phyloP scores from a whole-genome alignment of 2,888 invertebrate genomes.

The Gortyna flavago region DNA sequence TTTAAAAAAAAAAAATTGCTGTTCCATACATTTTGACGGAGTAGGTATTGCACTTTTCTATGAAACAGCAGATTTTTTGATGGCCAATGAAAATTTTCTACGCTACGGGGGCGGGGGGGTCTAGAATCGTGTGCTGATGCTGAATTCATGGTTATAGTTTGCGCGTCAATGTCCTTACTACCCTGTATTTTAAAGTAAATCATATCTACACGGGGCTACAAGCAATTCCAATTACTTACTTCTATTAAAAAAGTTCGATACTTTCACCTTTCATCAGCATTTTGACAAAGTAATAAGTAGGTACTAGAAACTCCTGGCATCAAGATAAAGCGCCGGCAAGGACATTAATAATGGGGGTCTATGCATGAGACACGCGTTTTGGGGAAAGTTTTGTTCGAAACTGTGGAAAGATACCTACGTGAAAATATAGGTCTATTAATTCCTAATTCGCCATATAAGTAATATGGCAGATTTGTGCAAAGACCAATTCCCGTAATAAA shows the following conservation, averaged over 20 bases:
- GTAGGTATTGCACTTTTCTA: no score
- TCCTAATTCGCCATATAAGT: neutral
- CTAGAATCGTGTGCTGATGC: no score
- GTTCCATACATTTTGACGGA: no score
- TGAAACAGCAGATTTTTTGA: no score
- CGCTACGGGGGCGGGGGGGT: no score
- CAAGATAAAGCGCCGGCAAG: conserved; percentile 17
- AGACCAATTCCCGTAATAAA: neutral
- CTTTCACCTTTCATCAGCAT: neutral
- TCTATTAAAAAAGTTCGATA: neutral
- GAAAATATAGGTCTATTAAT: no score
- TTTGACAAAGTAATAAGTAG: neutral
- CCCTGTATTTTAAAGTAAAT: no score
- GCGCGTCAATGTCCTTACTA: no score
- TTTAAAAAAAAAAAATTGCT: no score
- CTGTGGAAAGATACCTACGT: neutral
- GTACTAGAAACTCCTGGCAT: neutral
- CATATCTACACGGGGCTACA: neutral
- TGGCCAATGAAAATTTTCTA: no score
- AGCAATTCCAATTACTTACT: neutral
- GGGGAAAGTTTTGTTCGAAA: conserved; percentile 21
- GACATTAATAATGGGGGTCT: conserved; percentile 29
- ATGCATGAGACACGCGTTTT: conserved; percentile 21
- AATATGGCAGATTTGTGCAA: neutral
- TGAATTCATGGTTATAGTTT: no score